Conservation (phyloP, 2,113 vertebrate genomes). For the cattle (Bos taurus) region DNA sequence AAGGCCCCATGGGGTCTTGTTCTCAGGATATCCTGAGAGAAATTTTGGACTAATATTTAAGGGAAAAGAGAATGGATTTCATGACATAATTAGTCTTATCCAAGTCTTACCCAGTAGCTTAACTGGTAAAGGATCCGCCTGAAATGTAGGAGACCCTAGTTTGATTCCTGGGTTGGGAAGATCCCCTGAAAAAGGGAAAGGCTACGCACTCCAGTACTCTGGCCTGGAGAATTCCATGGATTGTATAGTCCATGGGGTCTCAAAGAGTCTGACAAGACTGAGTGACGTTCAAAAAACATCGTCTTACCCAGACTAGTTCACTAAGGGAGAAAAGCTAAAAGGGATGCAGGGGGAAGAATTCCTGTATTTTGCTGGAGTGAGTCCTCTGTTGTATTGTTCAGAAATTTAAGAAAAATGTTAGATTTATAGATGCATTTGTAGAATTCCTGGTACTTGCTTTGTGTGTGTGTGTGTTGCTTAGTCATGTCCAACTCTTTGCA, state of each 20-base stretch:
- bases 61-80: background rate
- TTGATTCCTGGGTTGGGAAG: accelerated
- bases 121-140: background rate
- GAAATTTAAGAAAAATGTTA: background rate
- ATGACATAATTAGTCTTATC: background rate
- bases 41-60: background rate
- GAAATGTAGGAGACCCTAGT: background rate
- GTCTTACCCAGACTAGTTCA: background rate
- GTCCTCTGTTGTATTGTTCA: background rate
- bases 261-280: background rate
- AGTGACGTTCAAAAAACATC: accelerated
- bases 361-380: background rate
- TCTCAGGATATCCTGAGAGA: background rate
- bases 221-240: no score
- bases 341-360: background rate
- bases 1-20: background rate
- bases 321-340: background rate
- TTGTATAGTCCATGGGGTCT: background rate
- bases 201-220: no score
- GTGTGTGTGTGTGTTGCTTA: background rate
- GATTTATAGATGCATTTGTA: background rate
- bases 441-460: background rate
- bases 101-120: background rate
- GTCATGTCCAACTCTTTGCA: background rate
- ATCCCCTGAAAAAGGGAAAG: background rate